Percentiles rank a stretch among this genome's conserved stretches.
These are phyloP conservation scores for Atherinomorus stipes DNA, from an alignment of 2,113 vertebrate species.

Conservation along the genomic window DNA sequence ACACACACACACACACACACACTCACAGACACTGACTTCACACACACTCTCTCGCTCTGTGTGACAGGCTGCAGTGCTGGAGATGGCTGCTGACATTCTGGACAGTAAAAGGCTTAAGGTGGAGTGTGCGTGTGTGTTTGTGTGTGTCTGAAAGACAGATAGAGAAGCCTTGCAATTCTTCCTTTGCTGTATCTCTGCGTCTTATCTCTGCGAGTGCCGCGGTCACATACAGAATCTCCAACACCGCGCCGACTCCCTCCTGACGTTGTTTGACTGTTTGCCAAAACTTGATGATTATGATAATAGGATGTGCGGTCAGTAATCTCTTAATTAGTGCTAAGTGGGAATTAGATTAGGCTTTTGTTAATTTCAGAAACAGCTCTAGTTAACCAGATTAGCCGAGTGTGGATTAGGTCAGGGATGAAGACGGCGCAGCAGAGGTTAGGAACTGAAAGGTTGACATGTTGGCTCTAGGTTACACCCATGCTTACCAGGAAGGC, in stretches of 20 bases:
- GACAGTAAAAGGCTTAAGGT: constrained; percentile 78
- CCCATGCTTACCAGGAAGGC: background rate
- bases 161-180: constrained; percentile 46
- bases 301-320: constrained; percentile 74
- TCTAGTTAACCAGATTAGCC: constrained; percentile 77
- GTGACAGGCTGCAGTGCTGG: constrained; percentile 70
- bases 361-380: constrained; percentile 70
- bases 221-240: constrained; percentile 40
- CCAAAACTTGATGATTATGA: constrained; percentile 57
- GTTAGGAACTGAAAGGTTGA: constrained; percentile 31
- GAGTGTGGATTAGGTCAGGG: constrained; percentile 55
- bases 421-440: constrained; percentile 27
- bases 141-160: constrained; percentile 44
- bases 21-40: constrained; percentile 15
- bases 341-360: constrained; percentile 76
- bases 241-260: constrained; percentile 23
- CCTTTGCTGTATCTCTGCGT: constrained; percentile 52
- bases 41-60: constrained; percentile 46
- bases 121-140: constrained; percentile 34
- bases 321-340: constrained; percentile 81
- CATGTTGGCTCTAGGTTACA: constrained; percentile 23
- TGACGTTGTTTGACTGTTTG: constrained; percentile 38
- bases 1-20: background rate
- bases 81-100: constrained; percentile 77
- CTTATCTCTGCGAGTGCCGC: constrained; percentile 39